phyloP scores from a whole-genome alignment of 2,797 vertebrate species.

The Coccyzus lansbergi region DNA sequence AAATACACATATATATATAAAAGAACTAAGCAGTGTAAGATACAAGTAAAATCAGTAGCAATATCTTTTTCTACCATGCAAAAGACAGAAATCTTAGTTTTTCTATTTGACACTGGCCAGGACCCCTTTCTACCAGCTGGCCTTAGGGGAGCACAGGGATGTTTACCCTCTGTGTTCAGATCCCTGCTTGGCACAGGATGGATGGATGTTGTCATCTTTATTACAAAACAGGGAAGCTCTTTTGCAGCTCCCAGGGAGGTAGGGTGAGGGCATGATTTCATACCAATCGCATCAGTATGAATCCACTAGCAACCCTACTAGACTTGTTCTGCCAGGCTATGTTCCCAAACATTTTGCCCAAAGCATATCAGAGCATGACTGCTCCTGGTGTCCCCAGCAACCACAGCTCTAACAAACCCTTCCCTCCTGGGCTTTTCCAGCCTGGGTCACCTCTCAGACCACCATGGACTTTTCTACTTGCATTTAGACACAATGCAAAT shows the following conservation, averaged over 20 bases:
- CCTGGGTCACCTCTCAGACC: neutral
- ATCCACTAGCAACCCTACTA: conserved; percentile 1
- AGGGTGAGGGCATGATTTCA: conserved; percentile 62
- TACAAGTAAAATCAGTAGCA: neutral
- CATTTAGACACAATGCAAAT: neutral
- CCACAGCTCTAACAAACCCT: neutral
- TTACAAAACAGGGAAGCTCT: conserved; percentile 62
- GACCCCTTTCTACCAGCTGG: neutral
- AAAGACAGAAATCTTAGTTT: fast-evolving
- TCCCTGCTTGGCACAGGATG: neutral
- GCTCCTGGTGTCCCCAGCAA: conserved; percentile 27
- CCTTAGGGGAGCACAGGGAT: neutral
- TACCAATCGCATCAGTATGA: neutral
- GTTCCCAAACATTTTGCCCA: conserved; percentile 38
- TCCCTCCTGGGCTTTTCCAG: neutral
- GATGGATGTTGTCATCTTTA: conserved; percentile 40
- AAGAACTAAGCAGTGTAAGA: neutral
- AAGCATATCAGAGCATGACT: neutral
- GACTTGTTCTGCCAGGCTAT: conserved; percentile 8
- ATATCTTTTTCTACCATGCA: neutral
- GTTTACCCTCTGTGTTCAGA: neutral
- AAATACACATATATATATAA: fast-evolving
- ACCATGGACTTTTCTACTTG: neutral
- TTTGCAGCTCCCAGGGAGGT: conserved; percentile 44
- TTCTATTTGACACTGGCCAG: neutral